Evolutionary conservation across 1,140 invertebrate species (phyloP), one percentile per base, ranked within the genome.

Genomic region (Odontomachus brunneus): DNA sequence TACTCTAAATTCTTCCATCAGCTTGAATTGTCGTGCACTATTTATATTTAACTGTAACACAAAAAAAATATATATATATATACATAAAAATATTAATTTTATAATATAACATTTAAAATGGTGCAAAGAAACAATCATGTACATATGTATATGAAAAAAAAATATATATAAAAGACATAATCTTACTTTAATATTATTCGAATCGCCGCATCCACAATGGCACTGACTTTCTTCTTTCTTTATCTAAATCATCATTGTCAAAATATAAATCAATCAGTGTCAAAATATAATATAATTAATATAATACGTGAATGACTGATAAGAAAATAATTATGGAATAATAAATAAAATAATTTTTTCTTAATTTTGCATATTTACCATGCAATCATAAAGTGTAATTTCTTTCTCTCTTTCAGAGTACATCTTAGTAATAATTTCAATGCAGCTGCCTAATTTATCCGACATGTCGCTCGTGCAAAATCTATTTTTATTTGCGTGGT

Each of bases 1-100:
- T 17, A 93, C 55, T 86, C 91, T 86, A 72, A 93, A 93, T 90
- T 94, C 91, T 86, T 92, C 92, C 93, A 94, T 94, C 74, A 91
- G 90, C 26, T 88, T 89, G 59, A 92, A 94, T 69, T 94, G 92
- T 44, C 91, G 86, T 67, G 59, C 60, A 62, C 11, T 26, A 0
- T 84, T 66, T 73, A 44, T 7, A 11, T 15, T 57, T 53, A 51
- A 29, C 87, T 88, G 53, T 19, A 78, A 84, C n/a, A n/a, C n/a
- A n/a, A 9, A 49, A 26, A 26, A n/a, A n/a, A n/a, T n/a, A n/a
- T n/a, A n/a, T n/a, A n/a, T n/a, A n/a, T n/a, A n/a, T n/a, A n/a
- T n/a, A n/a, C n/a, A n/a, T n/a, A 22, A 14, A 22, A 72, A 33
- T 22, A 19, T 69, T 26, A 59, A 29, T 24, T 57, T 57, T 29